Percentiles rank a stretch among this genome's conserved stretches.
phyloP scores from a whole-genome alignment of 2,888 invertebrate genomes.

The Kryphioiulus occultus region DNA sequence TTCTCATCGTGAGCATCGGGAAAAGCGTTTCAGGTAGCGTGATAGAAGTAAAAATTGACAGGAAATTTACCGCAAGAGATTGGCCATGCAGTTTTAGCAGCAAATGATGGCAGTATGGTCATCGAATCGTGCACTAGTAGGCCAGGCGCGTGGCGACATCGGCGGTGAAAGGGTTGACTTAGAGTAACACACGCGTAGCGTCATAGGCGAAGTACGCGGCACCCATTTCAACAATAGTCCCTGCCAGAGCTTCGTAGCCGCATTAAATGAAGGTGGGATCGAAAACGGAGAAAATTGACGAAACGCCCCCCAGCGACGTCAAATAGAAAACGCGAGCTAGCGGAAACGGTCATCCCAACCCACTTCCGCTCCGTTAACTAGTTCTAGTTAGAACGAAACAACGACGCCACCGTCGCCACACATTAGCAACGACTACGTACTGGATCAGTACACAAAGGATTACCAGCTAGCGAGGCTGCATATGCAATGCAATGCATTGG shows the following conservation, averaged over 20 bases:
- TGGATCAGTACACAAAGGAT: not conserved
- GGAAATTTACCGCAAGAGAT: not conserved
- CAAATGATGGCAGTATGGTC: slow-evolving; percentile 26
- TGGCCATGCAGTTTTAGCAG: not conserved
- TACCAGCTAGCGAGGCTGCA: no score
- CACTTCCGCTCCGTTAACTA: slow-evolving; percentile 26
- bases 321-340: slow-evolving; percentile 22
- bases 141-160: slow-evolving; percentile 35
- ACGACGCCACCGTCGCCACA: not conserved
- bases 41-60: not conserved
- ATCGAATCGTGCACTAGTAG: not conserved
- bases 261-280: slow-evolving; percentile 35
- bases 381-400: slow-evolving; percentile 18
- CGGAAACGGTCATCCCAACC: slow-evolving; percentile 27
- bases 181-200: slow-evolving; percentile 19
- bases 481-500: no score
- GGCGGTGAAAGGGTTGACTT: slow-evolving; percentile 35
- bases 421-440: not conserved
- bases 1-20: not conserved
- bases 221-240: slow-evolving; percentile 35
- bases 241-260: slow-evolving; percentile 11
- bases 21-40: no score
- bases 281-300: slow-evolving; percentile 25
- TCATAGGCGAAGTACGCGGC: slow-evolving; percentile 12
- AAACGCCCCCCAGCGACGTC: slow-evolving; percentile 35